Percentiles rank a stretch among this genome's conserved stretches.
phyloP scores from a whole-genome alignment of 2,888 invertebrate species.

The Automeris io region DNA sequence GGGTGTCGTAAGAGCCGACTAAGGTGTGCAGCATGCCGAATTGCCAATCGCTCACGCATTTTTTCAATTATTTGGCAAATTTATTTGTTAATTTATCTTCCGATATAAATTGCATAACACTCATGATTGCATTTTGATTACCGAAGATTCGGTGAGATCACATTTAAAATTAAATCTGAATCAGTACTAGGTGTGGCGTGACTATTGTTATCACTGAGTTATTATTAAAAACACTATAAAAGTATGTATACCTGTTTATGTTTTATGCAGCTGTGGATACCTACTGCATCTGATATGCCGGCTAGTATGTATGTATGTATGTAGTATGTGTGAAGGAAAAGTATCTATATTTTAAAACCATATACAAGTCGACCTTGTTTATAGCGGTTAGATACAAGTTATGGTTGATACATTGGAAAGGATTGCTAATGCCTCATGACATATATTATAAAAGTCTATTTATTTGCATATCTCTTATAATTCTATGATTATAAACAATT shows the following conservation, averaged over 20 bases:
- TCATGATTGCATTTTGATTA: not conserved
- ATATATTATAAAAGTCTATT: no score
- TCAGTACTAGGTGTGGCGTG: constrained; percentile 9
- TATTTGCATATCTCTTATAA: no score
- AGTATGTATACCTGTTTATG: not conserved
- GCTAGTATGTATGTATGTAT: not conserved
- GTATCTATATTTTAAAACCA: not conserved
- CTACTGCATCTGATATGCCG: not conserved
- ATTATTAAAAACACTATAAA: not conserved
- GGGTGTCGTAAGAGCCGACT: no score
- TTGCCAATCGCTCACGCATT: no score
- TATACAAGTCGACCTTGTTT: constrained; percentile 1
- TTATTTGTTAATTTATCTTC: not conserved
- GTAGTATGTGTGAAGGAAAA: not conserved
- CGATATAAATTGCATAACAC: constrained; percentile 1
- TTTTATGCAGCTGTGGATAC: not conserved
- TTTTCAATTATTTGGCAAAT: not conserved
- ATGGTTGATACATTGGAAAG: not conserved
- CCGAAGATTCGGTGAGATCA: constrained; percentile 11
- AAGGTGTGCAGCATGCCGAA: no score
- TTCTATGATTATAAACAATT: no score
- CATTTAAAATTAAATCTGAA: constrained; percentile 10
- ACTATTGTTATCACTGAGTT: constrained; percentile 6
- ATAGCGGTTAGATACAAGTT: not conserved
- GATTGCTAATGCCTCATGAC: not conserved